These are phyloP conservation scores for Drosophila neoperkinsi DNA, from an alignment of 2,888 invertebrate species.

Conservation along the genomic window DNA sequence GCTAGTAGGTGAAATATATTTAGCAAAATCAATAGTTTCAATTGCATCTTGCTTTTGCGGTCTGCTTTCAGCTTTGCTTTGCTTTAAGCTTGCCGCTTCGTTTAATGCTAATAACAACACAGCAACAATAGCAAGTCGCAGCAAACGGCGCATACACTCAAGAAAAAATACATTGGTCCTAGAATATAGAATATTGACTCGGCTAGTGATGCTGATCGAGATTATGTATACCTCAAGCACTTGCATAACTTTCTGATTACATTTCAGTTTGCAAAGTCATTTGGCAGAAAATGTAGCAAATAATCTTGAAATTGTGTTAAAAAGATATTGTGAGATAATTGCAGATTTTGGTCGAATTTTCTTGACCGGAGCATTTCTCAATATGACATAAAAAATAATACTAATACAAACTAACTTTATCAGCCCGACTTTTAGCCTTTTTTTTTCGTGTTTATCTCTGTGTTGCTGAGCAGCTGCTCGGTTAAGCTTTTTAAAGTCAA, in stretches of 20 bases:
- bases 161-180: background rate
- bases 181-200: background rate
- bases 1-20: slow-evolving; percentile 49
- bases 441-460: background rate
- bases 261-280: background rate
- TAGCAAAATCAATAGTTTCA: slow-evolving; percentile 63
- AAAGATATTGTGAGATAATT: background rate
- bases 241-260: background rate
- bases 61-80: slow-evolving; percentile 5
- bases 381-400: background rate
- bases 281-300: background rate
- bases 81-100: slow-evolving; percentile 33
- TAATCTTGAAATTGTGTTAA: background rate
- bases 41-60: slow-evolving; percentile 24
- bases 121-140: slow-evolving; percentile 8
- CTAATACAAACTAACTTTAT: background rate
- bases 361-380: background rate
- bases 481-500: background rate
- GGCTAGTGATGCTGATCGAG: background rate
- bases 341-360: background rate
- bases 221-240: background rate
- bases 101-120: slow-evolving; percentile 52
- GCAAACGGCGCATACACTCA: slow-evolving; percentile 1
- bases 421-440: background rate
- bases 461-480: background rate